phyloP scores from a whole-genome alignment of 2,797 vertebrate species.

The Distichodus sexfasciatus region DNA sequence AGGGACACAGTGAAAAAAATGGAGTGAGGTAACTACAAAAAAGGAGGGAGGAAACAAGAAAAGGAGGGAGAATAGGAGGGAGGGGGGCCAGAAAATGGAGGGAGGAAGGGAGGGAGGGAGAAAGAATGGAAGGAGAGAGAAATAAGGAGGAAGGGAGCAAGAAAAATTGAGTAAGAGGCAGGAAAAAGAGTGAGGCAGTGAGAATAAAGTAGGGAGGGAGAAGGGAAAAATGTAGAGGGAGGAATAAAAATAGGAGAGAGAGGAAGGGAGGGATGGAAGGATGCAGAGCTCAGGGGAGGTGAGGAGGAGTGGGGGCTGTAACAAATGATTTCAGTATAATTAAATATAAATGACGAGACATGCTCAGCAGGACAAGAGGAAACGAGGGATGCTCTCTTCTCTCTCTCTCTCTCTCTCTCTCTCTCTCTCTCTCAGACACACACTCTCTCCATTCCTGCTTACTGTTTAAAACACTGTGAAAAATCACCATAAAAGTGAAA shows the following conservation, averaged over 20 bases:
- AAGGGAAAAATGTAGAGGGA: neutral
- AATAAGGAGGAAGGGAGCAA: neutral
- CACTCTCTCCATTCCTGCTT: no score
- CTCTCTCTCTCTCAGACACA: no score
- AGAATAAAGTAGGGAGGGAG: neutral
- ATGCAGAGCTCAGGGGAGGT: constrained; percentile 6
- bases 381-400: no score
- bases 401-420: no score
- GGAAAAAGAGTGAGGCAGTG: neutral
- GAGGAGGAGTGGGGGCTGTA: constrained; percentile 7
- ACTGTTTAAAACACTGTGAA: no score
- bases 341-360: constrained; percentile 37
- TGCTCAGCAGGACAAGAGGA: constrained; percentile 15
- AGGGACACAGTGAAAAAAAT: no score
- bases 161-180: no score
- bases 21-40: no score
- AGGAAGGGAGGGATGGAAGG: neutral
- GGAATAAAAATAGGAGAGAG: neutral
- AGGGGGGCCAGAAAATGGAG: no score
- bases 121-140: neutral
- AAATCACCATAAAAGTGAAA: no score
- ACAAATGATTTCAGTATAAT: constrained; percentile 21
- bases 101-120: neutral
- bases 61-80: neutral
- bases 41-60: neutral